Evolutionary conservation across 37 sponge, comb jelly and placozoan genomes (phyloP).

Genomic region (Hexactinellida sp.): DNA sequence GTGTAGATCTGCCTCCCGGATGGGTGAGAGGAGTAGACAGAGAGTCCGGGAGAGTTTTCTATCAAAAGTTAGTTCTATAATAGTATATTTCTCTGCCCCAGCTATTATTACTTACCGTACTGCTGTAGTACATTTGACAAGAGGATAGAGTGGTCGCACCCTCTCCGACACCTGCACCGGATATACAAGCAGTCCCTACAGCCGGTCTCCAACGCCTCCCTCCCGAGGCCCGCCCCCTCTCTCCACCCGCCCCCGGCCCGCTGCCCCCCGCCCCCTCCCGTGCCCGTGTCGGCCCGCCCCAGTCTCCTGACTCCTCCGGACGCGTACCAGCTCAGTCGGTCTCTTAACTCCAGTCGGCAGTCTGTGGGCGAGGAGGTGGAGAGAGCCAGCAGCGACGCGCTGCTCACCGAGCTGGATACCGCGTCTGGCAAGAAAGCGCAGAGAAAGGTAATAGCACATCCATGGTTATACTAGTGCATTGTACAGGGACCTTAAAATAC

Average conservation of each 20-base stretch:
- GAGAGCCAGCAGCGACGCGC: background rate
- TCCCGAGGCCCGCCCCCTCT: background rate
- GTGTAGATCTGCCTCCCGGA: background rate
- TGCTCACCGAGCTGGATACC: background rate
- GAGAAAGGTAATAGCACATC: too few relatives aligned
- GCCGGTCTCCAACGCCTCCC: background rate
- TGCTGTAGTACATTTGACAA: background rate
- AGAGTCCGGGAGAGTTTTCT: background rate
- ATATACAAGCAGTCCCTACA: background rate
- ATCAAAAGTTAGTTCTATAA: constrained; percentile 2
- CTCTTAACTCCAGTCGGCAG: background rate
- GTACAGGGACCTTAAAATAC: too few relatives aligned
- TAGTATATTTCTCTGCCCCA: background rate
- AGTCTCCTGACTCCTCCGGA: background rate
- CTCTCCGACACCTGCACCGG: background rate
- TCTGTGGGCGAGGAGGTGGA: background rate
- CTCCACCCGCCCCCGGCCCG: background rate
- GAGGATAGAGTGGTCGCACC: background rate
- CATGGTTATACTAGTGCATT: too few relatives aligned
- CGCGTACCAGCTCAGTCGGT: background rate
- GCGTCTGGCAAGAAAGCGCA: too few relatives aligned
- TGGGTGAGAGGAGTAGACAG: background rate
- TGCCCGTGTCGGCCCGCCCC: background rate
- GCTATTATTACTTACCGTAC: background rate
- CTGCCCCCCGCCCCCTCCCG: background rate